Evolutionary conservation across 2,113 vertebrate species (phyloP).

Genomic region (Craseonycteris thonglongyai): DNA sequence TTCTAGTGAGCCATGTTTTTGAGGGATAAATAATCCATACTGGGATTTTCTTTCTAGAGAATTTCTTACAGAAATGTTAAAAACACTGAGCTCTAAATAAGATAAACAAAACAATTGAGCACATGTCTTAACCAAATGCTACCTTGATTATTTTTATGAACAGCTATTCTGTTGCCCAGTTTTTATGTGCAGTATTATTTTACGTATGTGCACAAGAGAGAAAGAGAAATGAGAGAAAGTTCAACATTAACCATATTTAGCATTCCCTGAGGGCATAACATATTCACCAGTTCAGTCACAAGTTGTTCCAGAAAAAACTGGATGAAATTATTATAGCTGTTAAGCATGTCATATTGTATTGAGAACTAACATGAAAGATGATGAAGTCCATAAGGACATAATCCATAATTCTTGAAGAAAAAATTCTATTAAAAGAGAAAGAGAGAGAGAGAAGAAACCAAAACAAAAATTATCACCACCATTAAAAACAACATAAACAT

Average conservation of each 20-base stretch:
- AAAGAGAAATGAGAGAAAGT: slow-evolving; percentile 42
- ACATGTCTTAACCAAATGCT: slow-evolving; percentile 64
- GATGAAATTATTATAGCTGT: slow-evolving; percentile 17
- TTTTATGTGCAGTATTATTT: slow-evolving; percentile 59
- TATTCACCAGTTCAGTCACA: slow-evolving; percentile 34
- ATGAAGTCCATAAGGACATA: background rate
- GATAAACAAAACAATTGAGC: slow-evolving; percentile 46
- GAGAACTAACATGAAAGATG: slow-evolving; percentile 42
- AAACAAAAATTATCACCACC: background rate
- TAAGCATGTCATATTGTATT: slow-evolving; percentile 37
- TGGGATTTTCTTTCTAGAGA: slow-evolving; percentile 24
- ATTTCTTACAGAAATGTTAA: slow-evolving; percentile 35
- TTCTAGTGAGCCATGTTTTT: slow-evolving; percentile 38
- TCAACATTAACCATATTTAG: slow-evolving; percentile 55
- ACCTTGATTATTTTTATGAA: slow-evolving; percentile 68
- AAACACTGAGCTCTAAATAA: slow-evolving; percentile 53
- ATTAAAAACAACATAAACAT: background rate
- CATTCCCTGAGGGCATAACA: slow-evolving; percentile 5
- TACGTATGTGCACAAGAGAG: slow-evolving; percentile 48
- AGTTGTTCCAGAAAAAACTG: slow-evolving; percentile 38
- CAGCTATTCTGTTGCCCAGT: slow-evolving; percentile 36
- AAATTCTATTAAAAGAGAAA: background rate
- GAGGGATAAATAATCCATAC: background rate
- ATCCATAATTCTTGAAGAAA: background rate
- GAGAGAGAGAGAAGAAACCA: background rate